Base-by-base conservation (phyloP, 2,113 vertebrate genomes). In the Spea multiplicata region DNA sequence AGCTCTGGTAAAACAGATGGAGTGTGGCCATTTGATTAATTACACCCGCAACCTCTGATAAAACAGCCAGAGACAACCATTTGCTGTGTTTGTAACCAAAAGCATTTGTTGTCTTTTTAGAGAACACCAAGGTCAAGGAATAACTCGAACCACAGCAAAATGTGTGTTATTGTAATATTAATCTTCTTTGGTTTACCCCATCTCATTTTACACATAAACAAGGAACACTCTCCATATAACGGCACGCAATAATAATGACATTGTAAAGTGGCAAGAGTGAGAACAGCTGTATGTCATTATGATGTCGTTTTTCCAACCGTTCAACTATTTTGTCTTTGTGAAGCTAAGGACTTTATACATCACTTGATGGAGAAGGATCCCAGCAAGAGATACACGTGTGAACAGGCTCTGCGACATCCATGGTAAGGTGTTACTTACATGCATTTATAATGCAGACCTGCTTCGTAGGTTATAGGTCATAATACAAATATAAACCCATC, bases 361-460 rank as follows among this genome's bases (percentile, higher is more conserved):
- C 93, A 90, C 83, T 88, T 99, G 84, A 99, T 99, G 97, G 97
- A 99, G 86, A 99, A 98, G 82, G 97, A 99, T 74, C 95, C 97
- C 0, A 87, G 87, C 62, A 97, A 96, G 91, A 94, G 97, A 84
- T 97, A 95, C 85, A 97, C 96, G 5, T 99, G 97, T 76, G 96
- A 99, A 9, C 95, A 98, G 86, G 94, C 97, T 0, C 95, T 97
- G 62, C 91, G 94, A 80, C 97, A 99, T 80, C 96, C 97, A 44
- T 99, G 97, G 97, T 99, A 92, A 97, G 95, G 14, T 59, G 14
- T 59, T 4, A 59, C 10, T 53, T 53, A 30, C 30, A 30, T 30
- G 30, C 30, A 30, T 30, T 30, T 30, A 30, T 30, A 30, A 30
- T 30, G 30, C 30, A 30, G 30, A 30, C 1, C 30, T 30, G 30